Evolutionary conservation across 2,797 vertebrate species (phyloP), one percentile per base, ranked within the genome.

Genomic region (Hippoglossus hippoglossus): DNA sequence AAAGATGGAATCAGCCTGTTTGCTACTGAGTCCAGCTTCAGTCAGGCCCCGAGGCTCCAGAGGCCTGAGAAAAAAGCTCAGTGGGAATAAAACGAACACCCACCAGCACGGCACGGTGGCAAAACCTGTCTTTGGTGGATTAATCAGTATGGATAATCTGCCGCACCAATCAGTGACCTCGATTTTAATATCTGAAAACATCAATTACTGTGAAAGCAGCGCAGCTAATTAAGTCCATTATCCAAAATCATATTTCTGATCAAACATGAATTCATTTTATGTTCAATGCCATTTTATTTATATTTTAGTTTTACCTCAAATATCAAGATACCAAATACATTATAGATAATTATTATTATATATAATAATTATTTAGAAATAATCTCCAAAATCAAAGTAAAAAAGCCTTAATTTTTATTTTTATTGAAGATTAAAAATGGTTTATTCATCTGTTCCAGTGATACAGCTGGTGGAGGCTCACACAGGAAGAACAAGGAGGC

Each of bases 1-100:
- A 79, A 78, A 60, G 70, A 57, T 82, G 55, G 75, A 89, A 86
- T 69, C 47, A 82, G 75, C 46, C 80, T 56, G 77, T 83, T 74
- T 80, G 80, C 82, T 88, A 80, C 78, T 73, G 65, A 75, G 76
- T 75, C 54, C 56, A 24, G 73, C 75, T 71, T 61, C 26, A 63
- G 73, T 73, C 75, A 63, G 71, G 39, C 46, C 84, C 18, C 0
- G 22, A 65, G 80, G 83, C 78, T 77, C 5, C 13, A 34, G 41
- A 75, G 75, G 60, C 50, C 75, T 44, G 50, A 80, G 62, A 75
- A 58, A 28, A 21, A 61, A 67, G 28, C 28, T 8, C 13, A 77
- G 60, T 41, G 21, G 9, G 1, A 51, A 77, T 47, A 25, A 67
- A 56, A 70, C 10, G 2, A 74, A 68, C 64, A 67, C 51, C 50